A percentile compares a stretch with the other conserved stretches of the same genome.
Evolutionary conservation across 2,113 vertebrate genomes (phyloP).

Genomic region (Pseudorasbora parva): DNA sequence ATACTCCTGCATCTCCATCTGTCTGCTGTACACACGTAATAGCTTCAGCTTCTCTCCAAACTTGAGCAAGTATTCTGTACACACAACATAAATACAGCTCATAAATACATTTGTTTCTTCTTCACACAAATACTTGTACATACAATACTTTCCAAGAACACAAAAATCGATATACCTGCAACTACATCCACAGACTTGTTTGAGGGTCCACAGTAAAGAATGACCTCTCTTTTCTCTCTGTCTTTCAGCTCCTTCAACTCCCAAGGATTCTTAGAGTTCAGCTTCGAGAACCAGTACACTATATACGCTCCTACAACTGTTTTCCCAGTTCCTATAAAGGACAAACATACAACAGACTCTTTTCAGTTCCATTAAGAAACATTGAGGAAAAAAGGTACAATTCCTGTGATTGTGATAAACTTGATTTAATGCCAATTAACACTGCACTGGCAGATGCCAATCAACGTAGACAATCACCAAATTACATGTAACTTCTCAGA

Average conservation of each 20-base stretch:
- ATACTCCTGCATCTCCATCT: slow-evolving; percentile 76
- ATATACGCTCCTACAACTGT: slow-evolving; percentile 80
- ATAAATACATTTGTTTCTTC: not conserved
- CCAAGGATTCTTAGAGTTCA: not conserved
- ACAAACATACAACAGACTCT: not conserved
- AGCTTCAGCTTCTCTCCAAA: slow-evolving; percentile 64
- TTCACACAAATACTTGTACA: not conserved
- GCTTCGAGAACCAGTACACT: slow-evolving; percentile 77
- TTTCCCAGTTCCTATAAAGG: slow-evolving; percentile 80
- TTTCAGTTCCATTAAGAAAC: not conserved
- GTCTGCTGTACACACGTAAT: slow-evolving; percentile 80
- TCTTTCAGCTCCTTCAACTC: slow-evolving; percentile 65
- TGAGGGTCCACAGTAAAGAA: slow-evolving; percentile 85
- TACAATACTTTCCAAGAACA: not conserved
- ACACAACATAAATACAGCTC: slow-evolving; percentile 8
- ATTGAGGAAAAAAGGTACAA: not conserved
- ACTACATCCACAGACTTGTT: slow-evolving; percentile 88
- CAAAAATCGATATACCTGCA: slow-evolving; percentile 69
- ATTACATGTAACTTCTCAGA: too few species aligned
- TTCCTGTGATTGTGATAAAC: not conserved
- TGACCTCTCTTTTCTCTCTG: slow-evolving; percentile 47
- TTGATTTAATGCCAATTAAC: not conserved
- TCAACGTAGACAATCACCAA: too few species aligned
- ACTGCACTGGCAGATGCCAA: not conserved
- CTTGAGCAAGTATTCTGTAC: slow-evolving; percentile 76